Base-by-base conservation (phyloP, 2,113 vertebrate species). In the Hippolais icterina region DNA sequence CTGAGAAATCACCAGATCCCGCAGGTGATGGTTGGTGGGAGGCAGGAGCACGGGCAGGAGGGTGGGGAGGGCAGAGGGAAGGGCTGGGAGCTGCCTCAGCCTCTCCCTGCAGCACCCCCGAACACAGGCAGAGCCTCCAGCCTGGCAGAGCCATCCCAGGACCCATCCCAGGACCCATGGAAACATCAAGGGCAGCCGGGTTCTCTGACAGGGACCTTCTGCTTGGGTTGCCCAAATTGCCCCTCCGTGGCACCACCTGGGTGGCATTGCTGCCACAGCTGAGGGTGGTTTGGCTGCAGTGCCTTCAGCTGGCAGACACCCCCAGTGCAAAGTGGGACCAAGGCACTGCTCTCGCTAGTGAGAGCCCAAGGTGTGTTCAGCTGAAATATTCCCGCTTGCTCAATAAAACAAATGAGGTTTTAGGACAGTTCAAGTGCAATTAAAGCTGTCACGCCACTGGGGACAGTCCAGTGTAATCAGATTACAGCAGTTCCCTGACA, bases 401-500 rank as follows among this genome's bases (percentile, higher is more conserved):
- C 37, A 64, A 35, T 22, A 54, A 57, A 86, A 49, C 4, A 54
- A 75, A 23, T 0, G 2, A 35, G 31, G 27, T 52, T 87, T 80
- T 52, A 83, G 82, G 84, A 64, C 52, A 74, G 46, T 56, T 49
- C 59, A 76, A 74, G 47, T 11, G 33, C 69, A 83, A 70, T 94
- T 90, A 76, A 86, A 87, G 63, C 65, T 0, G 6, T 74, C 63
- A 19, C 19, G 35, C 77, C 9, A 27, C 89, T 54, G 54, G 53
- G 77, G 70, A 90, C 77, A 52, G 59, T 89, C 87, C 80, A 25
- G 0, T 42, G 63, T 94, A 95, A 96, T 91, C 83, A 64, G 83
- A 72, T 94, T 79, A 92, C 0, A 11, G 53, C 9, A 12, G 60
- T 70, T 93, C 88, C 57, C 75, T 83, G 70, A 49, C 53, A 79